phyloP scores from a whole-genome alignment of 2,113 vertebrate genomes.

The Pachyramphus minor region DNA sequence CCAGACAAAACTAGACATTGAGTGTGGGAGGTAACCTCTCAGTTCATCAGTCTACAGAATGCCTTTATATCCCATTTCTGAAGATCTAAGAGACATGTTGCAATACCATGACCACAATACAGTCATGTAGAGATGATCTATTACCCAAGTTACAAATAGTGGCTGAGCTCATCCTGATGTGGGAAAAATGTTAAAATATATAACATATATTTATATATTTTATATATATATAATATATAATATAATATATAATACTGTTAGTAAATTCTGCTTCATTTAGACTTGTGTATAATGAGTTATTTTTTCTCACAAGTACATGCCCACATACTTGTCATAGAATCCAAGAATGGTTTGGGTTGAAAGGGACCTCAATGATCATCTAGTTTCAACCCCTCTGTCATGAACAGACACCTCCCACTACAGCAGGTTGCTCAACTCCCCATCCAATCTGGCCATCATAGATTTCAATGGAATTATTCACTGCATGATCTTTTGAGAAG shows the following conservation, averaged over 20 bases:
- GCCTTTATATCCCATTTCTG: neutral
- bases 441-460: neutral
- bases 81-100: neutral
- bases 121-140: neutral
- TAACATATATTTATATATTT: too few species aligned
- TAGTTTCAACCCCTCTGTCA: neutral
- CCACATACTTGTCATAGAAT: neutral
- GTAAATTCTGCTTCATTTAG: neutral
- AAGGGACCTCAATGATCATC: neutral
- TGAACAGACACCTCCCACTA: neutral
- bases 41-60: neutral
- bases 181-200: neutral
- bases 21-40: neutral
- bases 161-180: neutral
- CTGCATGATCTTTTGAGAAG: neutral
- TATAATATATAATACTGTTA: too few species aligned
- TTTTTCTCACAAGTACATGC: neutral
- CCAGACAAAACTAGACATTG: neutral
- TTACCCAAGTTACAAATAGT: neutral
- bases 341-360: neutral
- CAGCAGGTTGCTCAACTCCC: neutral
- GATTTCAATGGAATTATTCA: neutral
- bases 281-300: neutral
- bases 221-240: too few species aligned
- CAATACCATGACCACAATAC: neutral